phyloP scores from a whole-genome alignment of 1,140 invertebrate genomes.

The Aphelinus atriplicis region DNA sequence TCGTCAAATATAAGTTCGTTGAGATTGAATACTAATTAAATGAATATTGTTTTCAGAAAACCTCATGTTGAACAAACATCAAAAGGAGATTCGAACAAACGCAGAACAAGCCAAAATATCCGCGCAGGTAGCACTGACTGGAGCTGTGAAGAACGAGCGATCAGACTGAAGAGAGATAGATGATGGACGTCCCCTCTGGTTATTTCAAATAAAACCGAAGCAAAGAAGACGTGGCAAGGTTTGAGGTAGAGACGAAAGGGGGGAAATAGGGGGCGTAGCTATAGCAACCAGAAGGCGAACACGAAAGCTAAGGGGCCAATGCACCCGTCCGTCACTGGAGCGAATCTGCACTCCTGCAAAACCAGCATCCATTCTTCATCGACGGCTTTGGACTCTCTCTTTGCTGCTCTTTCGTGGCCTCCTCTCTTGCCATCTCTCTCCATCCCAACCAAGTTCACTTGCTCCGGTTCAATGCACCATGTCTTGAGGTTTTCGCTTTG shows the following conservation, averaged over 20 bases:
- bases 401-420: background rate
- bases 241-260: conserved; percentile 42
- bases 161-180: conserved; percentile 50
- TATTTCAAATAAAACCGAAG: conserved; percentile 60
- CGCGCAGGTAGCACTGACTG: conserved; percentile 45
- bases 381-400: conserved; percentile 48
- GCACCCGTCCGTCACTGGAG: conserved; percentile 54
- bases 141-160: conserved; percentile 44
- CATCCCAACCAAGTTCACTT: background rate
- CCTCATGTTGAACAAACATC: too few species aligned
- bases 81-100: background rate
- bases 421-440: conserved; percentile 26
- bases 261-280: conserved; percentile 57
- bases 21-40: too few species aligned
- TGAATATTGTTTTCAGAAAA: too few species aligned
- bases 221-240: conserved; percentile 45
- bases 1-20: too few species aligned
- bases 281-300: conserved; percentile 60
- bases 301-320: conserved; percentile 60
- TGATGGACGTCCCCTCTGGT: conserved; percentile 54
- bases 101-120: conserved; percentile 36
- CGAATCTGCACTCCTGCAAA: conserved; percentile 63
- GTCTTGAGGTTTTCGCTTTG: conserved; percentile 25
- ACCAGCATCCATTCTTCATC: conserved; percentile 63
- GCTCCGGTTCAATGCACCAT: conserved; percentile 16